A percentile compares a stretch with the other conserved stretches of the same genome.
These are phyloP conservation scores for Craniophora ligustri DNA, from an alignment of 2,888 invertebrate genomes.

Conservation along the genomic window DNA sequence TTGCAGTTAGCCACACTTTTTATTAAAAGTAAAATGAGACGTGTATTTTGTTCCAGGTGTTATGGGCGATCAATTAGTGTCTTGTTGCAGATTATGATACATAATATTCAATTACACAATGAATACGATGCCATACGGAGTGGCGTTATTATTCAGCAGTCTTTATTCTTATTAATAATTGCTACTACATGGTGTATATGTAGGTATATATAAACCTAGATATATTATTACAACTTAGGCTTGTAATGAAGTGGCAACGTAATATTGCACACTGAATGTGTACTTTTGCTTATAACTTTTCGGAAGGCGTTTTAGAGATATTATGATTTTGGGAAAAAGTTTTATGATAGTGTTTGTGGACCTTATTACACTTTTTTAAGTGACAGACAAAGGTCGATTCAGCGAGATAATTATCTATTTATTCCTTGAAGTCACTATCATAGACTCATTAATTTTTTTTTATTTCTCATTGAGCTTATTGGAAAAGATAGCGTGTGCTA, in stretches of 20 bases:
- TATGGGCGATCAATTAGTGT: slow-evolving; percentile 52
- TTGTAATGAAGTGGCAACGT: slow-evolving; percentile 23
- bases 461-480: too few species aligned
- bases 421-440: too few species aligned
- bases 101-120: slow-evolving; percentile 49
- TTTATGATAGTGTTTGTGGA: not conserved
- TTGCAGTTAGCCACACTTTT: slow-evolving; percentile 22
- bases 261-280: slow-evolving; percentile 1
- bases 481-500: too few species aligned
- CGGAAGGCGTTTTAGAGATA: slow-evolving; percentile 1
- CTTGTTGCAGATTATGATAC: slow-evolving; percentile 54
- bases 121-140: slow-evolving; percentile 48
- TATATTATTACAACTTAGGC: slow-evolving; percentile 10
- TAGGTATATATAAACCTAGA: slow-evolving; percentile 12
- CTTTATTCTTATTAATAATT: slow-evolving; percentile 32
- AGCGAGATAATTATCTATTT: too few species aligned
- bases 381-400: too few species aligned
- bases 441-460: too few species aligned
- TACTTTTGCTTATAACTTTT: slow-evolving; percentile 14
- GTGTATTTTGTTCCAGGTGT: slow-evolving; percentile 53
- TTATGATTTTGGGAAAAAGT: not conserved
- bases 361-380: not conserved
- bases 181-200: too few species aligned
- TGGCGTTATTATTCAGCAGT: slow-evolving; percentile 40
- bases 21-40: slow-evolving; percentile 49